Evolutionary conservation across 2,113 vertebrate species (phyloP), one percentile per base, ranked within the genome.

Genomic region (Dissostichus mawsoni): DNA sequence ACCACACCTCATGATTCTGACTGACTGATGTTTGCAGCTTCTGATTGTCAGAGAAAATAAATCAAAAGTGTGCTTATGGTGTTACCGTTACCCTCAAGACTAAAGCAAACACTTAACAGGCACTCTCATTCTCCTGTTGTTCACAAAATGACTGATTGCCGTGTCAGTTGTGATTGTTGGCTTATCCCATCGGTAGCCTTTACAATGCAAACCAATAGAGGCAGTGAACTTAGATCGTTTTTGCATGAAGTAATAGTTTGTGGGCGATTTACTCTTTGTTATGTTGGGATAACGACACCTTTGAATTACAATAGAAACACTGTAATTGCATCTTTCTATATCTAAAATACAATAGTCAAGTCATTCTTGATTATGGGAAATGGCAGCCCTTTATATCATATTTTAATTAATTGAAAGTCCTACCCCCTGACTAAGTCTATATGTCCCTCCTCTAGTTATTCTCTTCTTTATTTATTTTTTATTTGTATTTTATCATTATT

Each of bases 41-140:
- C 48, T 71, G 3, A 11, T 66, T 33, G 13, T 58, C 36, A 80
- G 25, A 48, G 52, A 59, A 41, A 80, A 77, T 41, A 62, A 73
- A 52, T 55, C 53, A 47, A 20, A 73, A 48, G 18, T 5, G 10
- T 16, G 45, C 4, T 29, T 8, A 67, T 53, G 59, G 53, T 56
- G 62, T 58, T 53, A 29, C 45, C 47, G 51, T 51, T 53, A n/a
- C 66, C 25, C 33, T 53, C 48, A 3, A 33, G 17, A n/a, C 16
- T 29, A 58, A 33, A 59, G 10, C 25, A 3, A 56, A 11, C 25
- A 16, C 10, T 23, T 9, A 48, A 48, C 48, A 17, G 36, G 13
- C 18, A 29, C 13, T 61, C 50, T 14, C 9, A 41, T 17, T 47
- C 0, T 74, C 29, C 23, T 23, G 9, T 68, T 45, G 5, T 11